Evolutionary conservation across 2,113 vertebrate species (phyloP).

Genomic region (Anarrhichthys ocellatus): DNA sequence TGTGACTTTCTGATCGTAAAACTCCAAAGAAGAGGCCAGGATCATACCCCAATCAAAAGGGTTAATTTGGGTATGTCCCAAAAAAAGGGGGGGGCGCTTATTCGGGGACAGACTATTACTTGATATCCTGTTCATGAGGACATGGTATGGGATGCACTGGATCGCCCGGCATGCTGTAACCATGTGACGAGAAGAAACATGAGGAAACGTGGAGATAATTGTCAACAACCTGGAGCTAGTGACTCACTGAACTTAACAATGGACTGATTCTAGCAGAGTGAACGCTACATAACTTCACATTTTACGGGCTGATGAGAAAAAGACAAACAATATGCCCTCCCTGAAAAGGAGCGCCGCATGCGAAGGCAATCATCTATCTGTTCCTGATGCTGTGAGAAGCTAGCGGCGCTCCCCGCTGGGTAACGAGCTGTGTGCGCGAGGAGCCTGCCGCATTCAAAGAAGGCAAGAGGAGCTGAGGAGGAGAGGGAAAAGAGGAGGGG

Average conservation of each 20-base stretch:
- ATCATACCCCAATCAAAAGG: neutral
- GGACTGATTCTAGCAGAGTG: constrained; percentile 28
- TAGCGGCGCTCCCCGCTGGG: constrained; percentile 13
- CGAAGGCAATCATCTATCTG: constrained; percentile 24
- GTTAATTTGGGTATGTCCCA: constrained; percentile 18
- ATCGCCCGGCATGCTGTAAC: neutral
- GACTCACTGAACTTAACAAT: constrained; percentile 50
- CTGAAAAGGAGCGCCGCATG: neutral
- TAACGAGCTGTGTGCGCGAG: constrained; percentile 55
- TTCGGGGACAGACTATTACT: constrained; percentile 22
- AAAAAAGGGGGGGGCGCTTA: constrained; percentile 2
- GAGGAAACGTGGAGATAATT: constrained; percentile 17
- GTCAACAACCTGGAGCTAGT: constrained; percentile 27
- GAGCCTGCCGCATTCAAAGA: constrained; percentile 41
- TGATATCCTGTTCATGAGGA: constrained; percentile 38
- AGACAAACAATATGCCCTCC: neutral
- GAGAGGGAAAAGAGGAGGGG: constrained; percentile 15
- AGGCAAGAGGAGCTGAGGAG: constrained; percentile 13
- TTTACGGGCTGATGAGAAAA: neutral
- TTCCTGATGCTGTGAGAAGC: constrained; percentile 25
- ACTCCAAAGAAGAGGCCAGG: neutral
- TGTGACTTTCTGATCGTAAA: neutral
- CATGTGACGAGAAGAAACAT: constrained; percentile 28
- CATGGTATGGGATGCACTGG: constrained; percentile 17
- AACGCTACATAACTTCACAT: neutral